Evolutionary conservation across 2,113 vertebrate genomes (phyloP).

Genomic region (Oplegnathus fasciatus): DNA sequence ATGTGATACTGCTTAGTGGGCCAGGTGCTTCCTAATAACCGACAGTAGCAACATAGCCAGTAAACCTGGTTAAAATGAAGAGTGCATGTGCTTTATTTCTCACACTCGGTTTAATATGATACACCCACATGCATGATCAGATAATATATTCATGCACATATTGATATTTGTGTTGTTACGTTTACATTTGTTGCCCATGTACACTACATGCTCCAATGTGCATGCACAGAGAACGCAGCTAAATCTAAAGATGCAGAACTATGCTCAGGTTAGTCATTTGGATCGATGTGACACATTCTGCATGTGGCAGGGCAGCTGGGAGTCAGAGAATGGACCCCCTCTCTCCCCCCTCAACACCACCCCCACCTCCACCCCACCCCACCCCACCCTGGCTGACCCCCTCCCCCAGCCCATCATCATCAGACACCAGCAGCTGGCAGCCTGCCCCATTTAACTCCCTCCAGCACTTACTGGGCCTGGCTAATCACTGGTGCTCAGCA

Average conservation of each 20-base stretch:
- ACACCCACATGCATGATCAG: background rate
- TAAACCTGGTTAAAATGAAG: slow-evolving; percentile 27
- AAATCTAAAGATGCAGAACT: background rate
- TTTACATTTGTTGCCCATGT: background rate
- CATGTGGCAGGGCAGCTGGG: slow-evolving; percentile 71
- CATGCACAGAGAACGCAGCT: background rate
- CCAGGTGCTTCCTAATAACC: slow-evolving; percentile 63
- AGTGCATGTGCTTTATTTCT: background rate
- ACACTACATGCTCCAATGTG: background rate
- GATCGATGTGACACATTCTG: slow-evolving; percentile 66
- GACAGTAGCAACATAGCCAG: background rate
- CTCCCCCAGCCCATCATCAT: slow-evolving; percentile 61
- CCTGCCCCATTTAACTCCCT: slow-evolving; percentile 86
- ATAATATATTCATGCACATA: background rate
- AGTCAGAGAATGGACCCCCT: slow-evolving; percentile 46
- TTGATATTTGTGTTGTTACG: background rate
- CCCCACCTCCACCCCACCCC: slow-evolving; percentile 36
- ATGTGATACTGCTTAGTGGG: slow-evolving; percentile 55
- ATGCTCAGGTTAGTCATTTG: slow-evolving; percentile 29
- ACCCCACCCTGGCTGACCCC: slow-evolving; percentile 31
- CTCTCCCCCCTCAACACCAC: slow-evolving; percentile 9
- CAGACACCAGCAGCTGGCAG: slow-evolving; percentile 90
- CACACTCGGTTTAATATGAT: background rate
- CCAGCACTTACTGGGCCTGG: slow-evolving; percentile 84
- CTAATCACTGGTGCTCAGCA: slow-evolving; percentile 94